phyloP scores from a whole-genome alignment of 2,113 vertebrate genomes.

The Charina bottae region DNA sequence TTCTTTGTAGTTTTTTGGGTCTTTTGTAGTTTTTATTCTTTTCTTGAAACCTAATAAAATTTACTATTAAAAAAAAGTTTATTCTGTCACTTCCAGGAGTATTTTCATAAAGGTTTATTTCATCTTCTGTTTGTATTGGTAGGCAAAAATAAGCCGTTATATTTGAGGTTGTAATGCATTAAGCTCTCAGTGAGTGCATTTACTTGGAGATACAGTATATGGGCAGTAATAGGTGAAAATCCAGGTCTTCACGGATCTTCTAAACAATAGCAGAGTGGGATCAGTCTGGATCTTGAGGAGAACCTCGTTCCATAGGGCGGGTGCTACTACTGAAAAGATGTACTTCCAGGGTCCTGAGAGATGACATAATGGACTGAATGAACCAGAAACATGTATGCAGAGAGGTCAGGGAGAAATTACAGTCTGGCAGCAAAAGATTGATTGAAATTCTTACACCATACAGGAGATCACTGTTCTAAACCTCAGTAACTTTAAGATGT shows the following conservation, averaged over 20 bases:
- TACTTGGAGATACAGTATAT: slow-evolving; percentile 7
- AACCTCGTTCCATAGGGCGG: background rate
- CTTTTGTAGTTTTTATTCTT: no score
- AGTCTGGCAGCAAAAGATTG: background rate
- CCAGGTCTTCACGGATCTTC: background rate
- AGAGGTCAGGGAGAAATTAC: background rate
- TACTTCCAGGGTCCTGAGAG: background rate
- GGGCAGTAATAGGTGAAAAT: background rate
- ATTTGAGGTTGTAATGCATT: background rate
- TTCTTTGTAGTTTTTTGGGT: no score
- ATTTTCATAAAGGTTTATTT: slow-evolving; percentile 23
- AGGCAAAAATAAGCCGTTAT: background rate
- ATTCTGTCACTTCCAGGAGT: slow-evolving; percentile 1
- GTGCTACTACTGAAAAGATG: background rate
- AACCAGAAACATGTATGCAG: background rate
- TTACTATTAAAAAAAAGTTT: no score
- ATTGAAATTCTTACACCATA: background rate
- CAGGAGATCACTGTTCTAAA: background rate
- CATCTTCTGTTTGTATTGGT: slow-evolving; percentile 8
- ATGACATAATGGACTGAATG: background rate
- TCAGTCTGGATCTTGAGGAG: background rate
- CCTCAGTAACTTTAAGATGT: background rate
- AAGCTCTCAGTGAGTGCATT: background rate
- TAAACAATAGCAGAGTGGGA: background rate
- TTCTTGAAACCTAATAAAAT: no score